phyloP scores from a whole-genome alignment of 2,797 vertebrate species.

The Myotis myotis region DNA sequence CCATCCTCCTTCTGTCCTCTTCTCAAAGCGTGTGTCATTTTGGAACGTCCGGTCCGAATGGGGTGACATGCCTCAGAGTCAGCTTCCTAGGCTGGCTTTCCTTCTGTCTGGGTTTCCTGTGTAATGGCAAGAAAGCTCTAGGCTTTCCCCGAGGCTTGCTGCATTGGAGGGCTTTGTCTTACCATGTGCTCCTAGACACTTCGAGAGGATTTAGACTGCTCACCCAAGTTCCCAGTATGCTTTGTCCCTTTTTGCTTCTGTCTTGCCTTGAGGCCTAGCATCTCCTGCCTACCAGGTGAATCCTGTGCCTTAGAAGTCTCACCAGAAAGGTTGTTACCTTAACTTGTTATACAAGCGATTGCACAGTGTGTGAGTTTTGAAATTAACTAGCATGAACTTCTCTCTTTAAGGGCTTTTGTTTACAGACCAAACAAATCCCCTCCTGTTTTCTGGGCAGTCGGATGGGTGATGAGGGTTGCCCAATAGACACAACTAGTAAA shows the following conservation, averaged over 20 bases:
- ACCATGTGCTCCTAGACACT: neutral
- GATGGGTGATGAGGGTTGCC: rapidly evolving
- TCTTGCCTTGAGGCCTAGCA: neutral
- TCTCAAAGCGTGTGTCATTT: neutral
- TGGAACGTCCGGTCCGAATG: neutral
- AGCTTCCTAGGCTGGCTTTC: neutral
- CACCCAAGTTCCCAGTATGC: neutral
- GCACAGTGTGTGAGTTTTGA: neutral
- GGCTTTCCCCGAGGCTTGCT: constrained; percentile 15
- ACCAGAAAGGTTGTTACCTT: neutral
- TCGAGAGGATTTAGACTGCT: neutral
- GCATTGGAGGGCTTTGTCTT: neutral
- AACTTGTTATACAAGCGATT: neutral
- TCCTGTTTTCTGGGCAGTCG: neutral
- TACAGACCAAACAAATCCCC: neutral
- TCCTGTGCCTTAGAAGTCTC: neutral
- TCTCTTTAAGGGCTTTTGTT: neutral
- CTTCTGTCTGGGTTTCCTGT: neutral
- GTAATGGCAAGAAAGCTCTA: neutral
- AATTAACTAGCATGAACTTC: neutral
- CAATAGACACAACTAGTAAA: neutral
- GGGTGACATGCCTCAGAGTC: neutral
- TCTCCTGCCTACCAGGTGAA: neutral
- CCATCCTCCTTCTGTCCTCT: neutral
- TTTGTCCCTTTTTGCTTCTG: neutral